A percentile compares a stretch with the other conserved stretches of the same genome.
Conservation (phyloP, 2,888 invertebrate genomes). For the Formica aserva region DNA sequence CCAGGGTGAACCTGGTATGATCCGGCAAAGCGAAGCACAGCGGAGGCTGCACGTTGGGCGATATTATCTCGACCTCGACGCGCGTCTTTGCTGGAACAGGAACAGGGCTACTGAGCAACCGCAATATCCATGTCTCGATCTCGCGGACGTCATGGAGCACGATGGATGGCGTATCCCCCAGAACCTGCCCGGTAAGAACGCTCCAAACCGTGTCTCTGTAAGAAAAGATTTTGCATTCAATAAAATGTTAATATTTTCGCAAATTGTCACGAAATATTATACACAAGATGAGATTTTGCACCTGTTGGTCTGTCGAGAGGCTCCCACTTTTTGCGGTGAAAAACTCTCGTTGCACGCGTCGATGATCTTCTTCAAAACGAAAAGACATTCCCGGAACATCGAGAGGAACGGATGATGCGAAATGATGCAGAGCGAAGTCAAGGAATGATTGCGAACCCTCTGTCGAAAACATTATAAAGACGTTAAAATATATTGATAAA, state of each 20-base stretch:
- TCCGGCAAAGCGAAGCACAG: constrained; percentile 98
- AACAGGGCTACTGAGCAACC: constrained; percentile 98
- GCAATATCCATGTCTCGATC: constrained; percentile 99
- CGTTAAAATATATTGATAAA: background rate
- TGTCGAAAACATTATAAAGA: constrained; percentile 85
- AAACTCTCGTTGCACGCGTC: constrained; percentile 99
- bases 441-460: constrained; percentile 95
- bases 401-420: constrained; percentile 99
- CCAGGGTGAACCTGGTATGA: constrained; percentile 97
- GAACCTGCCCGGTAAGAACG: constrained; percentile 94
- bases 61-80: constrained; percentile 92
- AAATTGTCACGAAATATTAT: background rate
- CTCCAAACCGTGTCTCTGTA: constrained; percentile 98
- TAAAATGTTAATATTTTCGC: background rate
- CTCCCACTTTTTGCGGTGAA: constrained; percentile 94
- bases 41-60: constrained; percentile 93
- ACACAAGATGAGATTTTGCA: constrained; percentile 82
- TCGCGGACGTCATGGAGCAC: constrained; percentile 98
- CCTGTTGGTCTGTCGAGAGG: constrained; percentile 95
- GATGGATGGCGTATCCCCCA: constrained; percentile 93
- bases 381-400: constrained; percentile 98
- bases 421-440: constrained; percentile 98
- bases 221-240: constrained; percentile 23
- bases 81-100: constrained; percentile 98
- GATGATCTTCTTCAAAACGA: constrained; percentile 97